Base-by-base conservation (phyloP, 2,888 invertebrate genomes). In the Drosophila tripunctata region DNA sequence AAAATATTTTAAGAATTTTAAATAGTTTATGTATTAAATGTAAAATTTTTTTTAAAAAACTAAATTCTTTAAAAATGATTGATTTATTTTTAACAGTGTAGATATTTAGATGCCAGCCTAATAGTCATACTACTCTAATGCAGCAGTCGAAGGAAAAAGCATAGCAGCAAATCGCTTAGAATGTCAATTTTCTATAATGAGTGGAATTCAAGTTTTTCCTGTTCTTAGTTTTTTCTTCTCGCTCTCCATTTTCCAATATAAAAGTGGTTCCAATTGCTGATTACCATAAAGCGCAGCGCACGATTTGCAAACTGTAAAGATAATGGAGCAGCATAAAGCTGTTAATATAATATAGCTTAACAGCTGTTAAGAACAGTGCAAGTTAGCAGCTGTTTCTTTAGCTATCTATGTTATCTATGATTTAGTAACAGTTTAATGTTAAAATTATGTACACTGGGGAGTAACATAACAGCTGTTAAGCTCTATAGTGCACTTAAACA, bases 91-190 rank as follows among this genome's bases (percentile, higher is more conserved):
- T n/a, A n/a, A n/a, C n/a, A n/a, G n/a, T n/a, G n/a, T 27, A 10
- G 2, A 47, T 57, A 58, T 52, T 38, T 48, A 56, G 45, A 22
- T 22, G 24, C 6, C 17, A 33, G 31, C n/a, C 38, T 50, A 65
- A 56, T 64, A 48, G 22, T 27, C 33, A n/a, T n/a, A n/a, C n/a
- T n/a, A n/a, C n/a, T 45, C 14, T 17, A 8, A 45, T 31, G 30
- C 27, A 17, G 19, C 52, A 31, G 33, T 12, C 43, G 38, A 22
- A 5, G 40, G 27, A 22, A 21, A 24, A 19, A 24, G 43, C 41
- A 67, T 38, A 35, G 33, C 40, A 35, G 33, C 40, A 52, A 33
- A 51, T 17, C 43, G 64, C 43, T 64, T 56, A 62, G 35, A 58
- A 58, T 51, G 38, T 45, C 44, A 45, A 24, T 40, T 47, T 41